Percentiles rank a stretch among this genome's conserved stretches.
Evolutionary conservation across 1,140 invertebrate species (phyloP).

Genomic region (Hyles euphorbiae): DNA sequence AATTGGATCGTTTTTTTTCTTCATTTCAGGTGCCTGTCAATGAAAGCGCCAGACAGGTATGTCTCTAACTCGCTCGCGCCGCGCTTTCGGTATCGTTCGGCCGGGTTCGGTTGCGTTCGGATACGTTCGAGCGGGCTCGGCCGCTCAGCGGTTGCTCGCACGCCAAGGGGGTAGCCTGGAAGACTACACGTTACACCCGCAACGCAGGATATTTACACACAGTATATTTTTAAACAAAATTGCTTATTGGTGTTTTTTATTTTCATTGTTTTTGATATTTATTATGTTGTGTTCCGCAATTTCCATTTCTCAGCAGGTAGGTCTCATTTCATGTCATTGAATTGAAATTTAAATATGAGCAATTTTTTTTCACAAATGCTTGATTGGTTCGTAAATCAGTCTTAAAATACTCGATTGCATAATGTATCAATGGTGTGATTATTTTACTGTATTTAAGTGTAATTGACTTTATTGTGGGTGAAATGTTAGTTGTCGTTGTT

Average conservation of each 20-base stretch:
- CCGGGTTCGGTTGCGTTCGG: slow-evolving; percentile 63
- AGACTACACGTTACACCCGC: slow-evolving; percentile 70
- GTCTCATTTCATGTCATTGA: slow-evolving; percentile 51
- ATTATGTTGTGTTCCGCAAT: slow-evolving; percentile 38
- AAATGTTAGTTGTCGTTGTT: slow-evolving; percentile 67
- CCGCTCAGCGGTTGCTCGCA: slow-evolving; percentile 46
- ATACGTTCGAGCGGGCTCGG: slow-evolving; percentile 59
- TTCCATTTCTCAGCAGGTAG: slow-evolving; percentile 44
- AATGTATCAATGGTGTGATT: slow-evolving; percentile 63
- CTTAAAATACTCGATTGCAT: slow-evolving; percentile 44
- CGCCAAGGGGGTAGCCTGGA: slow-evolving; percentile 70
- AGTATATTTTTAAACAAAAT: slow-evolving; percentile 67
- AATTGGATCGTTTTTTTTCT: slow-evolving; percentile 78
- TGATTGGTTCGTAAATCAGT: slow-evolving; percentile 42
- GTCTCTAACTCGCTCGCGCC: slow-evolving; percentile 63
- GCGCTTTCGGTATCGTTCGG: slow-evolving; percentile 67
- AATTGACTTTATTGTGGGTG: slow-evolving; percentile 54
- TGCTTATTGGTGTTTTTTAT: slow-evolving; percentile 72
- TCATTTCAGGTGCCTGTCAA: slow-evolving; percentile 83
- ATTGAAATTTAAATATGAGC: slow-evolving; percentile 41
- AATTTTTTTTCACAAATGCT: slow-evolving; percentile 48
- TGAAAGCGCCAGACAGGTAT: slow-evolving; percentile 82
- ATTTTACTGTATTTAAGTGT: slow-evolving; percentile 55
- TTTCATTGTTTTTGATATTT: slow-evolving; percentile 53
- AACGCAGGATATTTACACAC: slow-evolving; percentile 61